Percentiles rank a stretch among this genome's conserved stretches.
phyloP scores from a whole-genome alignment of 1,140 invertebrate genomes.

The Leucophenga varia region DNA sequence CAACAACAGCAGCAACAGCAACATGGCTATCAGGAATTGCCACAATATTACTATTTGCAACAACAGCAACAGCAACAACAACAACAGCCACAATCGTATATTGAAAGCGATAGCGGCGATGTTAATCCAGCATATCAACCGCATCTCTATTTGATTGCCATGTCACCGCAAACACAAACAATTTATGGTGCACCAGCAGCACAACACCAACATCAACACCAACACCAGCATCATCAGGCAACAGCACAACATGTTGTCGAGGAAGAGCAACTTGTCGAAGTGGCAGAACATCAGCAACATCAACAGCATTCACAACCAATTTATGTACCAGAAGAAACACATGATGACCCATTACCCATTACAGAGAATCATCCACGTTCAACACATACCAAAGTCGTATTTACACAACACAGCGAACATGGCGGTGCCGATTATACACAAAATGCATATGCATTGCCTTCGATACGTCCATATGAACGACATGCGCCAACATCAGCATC shows the following conservation, averaged over 20 bases:
- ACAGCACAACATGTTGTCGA: neutral
- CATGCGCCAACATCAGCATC: conserved; percentile 17
- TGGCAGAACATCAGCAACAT: conserved; percentile 13
- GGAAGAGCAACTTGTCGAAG: neutral
- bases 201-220: neutral
- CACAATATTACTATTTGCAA: conserved; percentile 16
- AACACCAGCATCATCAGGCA: conserved; percentile 5
- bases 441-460: conserved; percentile 20
- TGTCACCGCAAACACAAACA: conserved; percentile 19
- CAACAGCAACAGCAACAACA: conserved; percentile 7
- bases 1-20: conserved; percentile 27
- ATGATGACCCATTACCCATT: conserved; percentile 24
- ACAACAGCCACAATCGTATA: conserved; percentile 9
- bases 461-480: conserved; percentile 32
- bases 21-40: conserved; percentile 40
- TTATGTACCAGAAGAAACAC: conserved; percentile 41
- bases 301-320: conserved; percentile 27
- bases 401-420: conserved; percentile 29
- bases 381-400: conserved; percentile 52
- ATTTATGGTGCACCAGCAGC: neutral
- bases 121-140: conserved; percentile 26
- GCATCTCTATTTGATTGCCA: conserved; percentile 44
- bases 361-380: conserved; percentile 48
- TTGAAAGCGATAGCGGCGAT: too few relatives aligned
- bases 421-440: conserved; percentile 17